These are phyloP conservation scores for Nymphalis polychloros DNA, from an alignment of 2,888 invertebrate genomes.

Conservation along the genomic window DNA sequence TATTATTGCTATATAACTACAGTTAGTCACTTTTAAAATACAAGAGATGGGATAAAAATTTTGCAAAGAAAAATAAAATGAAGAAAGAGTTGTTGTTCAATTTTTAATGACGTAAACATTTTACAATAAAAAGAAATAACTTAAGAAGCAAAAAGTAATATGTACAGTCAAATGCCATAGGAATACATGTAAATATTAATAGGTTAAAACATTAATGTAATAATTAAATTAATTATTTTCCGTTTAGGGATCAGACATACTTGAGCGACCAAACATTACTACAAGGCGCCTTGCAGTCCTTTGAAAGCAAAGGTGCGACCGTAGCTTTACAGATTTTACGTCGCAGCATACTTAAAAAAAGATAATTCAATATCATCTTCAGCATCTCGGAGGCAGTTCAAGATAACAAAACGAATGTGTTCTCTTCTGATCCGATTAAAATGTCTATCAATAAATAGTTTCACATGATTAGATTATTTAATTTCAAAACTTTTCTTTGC, in stretches of 20 bases:
- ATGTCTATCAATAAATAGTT: too few species aligned
- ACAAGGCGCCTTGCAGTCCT: too few species aligned
- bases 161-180: conserved; percentile 20
- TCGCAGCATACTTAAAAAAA: too few species aligned
- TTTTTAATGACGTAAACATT: conserved; percentile 9
- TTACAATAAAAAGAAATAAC: conserved; percentile 4
- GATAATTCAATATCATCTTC: conserved; percentile 1
- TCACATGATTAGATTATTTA: too few species aligned
- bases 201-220: conserved; percentile 6
- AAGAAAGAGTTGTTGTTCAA: neutral
- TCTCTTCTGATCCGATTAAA: too few species aligned
- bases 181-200: conserved; percentile 16
- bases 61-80: neutral
- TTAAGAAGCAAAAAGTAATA: conserved; percentile 14
- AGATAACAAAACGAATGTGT: neutral
- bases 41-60: neutral
- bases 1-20: neutral
- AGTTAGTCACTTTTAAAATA: neutral
- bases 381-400: conserved; percentile 21
- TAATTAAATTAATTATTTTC: neutral
- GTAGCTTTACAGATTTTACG: neutral
- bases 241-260: neutral
- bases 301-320: neutral
- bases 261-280: neutral
- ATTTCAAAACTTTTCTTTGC: too few species aligned